These are phyloP conservation scores for Sepioteuthis lessoniana DNA, from an alignment of 2,888 invertebrate species.

Conservation along the genomic window DNA sequence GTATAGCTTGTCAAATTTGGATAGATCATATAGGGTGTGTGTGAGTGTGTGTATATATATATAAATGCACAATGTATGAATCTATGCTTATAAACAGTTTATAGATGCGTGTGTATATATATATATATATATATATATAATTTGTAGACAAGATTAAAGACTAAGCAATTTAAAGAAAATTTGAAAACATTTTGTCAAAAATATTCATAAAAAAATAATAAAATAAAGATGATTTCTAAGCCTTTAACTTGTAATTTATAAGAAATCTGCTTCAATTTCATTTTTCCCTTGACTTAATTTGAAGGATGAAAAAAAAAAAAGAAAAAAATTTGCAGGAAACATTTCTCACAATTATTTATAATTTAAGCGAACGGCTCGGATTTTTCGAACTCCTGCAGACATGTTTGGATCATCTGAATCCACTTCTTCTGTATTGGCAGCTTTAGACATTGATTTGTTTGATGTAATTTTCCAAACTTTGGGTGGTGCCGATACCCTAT, in stretches of 20 bases:
- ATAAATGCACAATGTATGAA: background rate
- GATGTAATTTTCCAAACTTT: constrained; percentile 38
- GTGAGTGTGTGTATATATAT: background rate
- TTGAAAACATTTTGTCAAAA: background rate
- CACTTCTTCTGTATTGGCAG: background rate
- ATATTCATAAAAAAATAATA: background rate
- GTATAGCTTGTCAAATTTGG: background rate
- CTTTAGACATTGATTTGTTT: background rate
- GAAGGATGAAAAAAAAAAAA: no score
- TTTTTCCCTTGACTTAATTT: background rate
- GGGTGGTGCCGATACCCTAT: background rate
- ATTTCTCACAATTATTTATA: background rate
- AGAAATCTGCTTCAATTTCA: background rate
- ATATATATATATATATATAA: background rate
- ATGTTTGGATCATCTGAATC: background rate
- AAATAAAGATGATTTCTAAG: background rate
- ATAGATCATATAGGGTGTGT: background rate
- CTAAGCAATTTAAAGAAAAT: background rate
- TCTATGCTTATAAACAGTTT: no score
- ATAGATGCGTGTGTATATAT: background rate
- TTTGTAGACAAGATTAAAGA: background rate
- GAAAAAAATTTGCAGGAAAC: background rate
- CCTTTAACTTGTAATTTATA: background rate
- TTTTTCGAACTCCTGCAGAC: background rate
- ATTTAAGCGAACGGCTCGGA: background rate